Conservation (phyloP, 2,888 invertebrate species). For the Tetragonula carbonaria region DNA sequence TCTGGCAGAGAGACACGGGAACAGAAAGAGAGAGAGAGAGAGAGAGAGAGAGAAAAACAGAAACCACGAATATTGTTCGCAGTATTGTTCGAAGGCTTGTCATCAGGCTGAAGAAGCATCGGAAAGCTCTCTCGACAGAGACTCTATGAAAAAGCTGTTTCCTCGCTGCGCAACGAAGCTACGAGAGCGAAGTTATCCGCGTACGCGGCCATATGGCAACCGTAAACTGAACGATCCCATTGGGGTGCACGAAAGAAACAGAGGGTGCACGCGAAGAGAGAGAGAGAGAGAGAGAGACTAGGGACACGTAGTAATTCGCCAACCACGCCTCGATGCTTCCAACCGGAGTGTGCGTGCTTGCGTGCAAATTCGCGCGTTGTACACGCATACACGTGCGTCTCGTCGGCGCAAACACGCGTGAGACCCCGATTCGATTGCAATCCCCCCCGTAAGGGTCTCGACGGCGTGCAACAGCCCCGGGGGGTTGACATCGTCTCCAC, state of each 20-base stretch:
- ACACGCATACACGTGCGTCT: not conserved
- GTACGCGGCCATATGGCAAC: slow-evolving; percentile 31
- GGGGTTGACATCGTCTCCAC: not conserved
- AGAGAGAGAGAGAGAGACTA: slow-evolving; percentile 37
- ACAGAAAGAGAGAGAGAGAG: too few relatives aligned
- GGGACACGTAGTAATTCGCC: slow-evolving; percentile 71
- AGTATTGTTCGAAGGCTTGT: slow-evolving; percentile 20
- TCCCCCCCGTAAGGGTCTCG: slow-evolving; percentile 31
- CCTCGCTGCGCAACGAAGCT: slow-evolving; percentile 9
- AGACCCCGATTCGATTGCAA: slow-evolving; percentile 51
- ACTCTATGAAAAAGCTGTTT: slow-evolving; percentile 27
- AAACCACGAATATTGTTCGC: not conserved
- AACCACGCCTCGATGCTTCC: slow-evolving; percentile 71
- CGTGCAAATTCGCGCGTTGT: not conserved
- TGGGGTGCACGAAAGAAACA: slow-evolving; percentile 47
- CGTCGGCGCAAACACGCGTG: slow-evolving; percentile 33
- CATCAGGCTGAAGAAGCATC: slow-evolving; percentile 27
- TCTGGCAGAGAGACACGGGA: too few relatives aligned
- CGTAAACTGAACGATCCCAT: slow-evolving; percentile 39
- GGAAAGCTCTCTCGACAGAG: slow-evolving; percentile 17
- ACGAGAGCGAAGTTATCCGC: slow-evolving; percentile 25
- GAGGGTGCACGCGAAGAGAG: not conserved
- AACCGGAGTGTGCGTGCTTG: slow-evolving; percentile 15
- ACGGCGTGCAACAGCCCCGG: slow-evolving; percentile 29
- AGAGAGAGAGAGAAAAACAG: not conserved